Conservation (phyloP, 2,797 vertebrate species). For the Poecile montanus region DNA sequence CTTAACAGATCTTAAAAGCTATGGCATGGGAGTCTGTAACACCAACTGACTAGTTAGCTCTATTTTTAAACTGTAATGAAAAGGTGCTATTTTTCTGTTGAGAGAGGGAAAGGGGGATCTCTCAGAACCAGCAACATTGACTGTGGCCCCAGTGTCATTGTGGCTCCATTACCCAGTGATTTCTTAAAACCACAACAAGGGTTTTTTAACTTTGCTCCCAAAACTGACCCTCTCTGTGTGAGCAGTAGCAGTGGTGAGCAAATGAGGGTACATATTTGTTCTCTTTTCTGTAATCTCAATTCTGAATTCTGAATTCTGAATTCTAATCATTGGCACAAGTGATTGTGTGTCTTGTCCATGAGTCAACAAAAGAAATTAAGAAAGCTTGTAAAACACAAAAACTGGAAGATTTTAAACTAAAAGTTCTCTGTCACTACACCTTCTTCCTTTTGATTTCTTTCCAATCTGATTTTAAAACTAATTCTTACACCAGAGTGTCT, state of each 20-base stretch:
- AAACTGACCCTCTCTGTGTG: background rate
- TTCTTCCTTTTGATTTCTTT: background rate
- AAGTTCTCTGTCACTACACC: background rate
- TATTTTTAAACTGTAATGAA: background rate
- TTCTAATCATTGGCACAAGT: background rate
- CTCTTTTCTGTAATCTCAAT: background rate
- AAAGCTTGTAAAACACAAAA: background rate
- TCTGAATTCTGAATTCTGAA: background rate
- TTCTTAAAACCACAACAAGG: background rate
- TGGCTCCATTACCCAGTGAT: background rate
- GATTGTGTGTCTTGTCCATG: background rate
- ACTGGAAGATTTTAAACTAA: background rate
- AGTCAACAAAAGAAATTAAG: background rate
- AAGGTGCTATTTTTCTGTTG: background rate
- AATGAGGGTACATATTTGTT: background rate
- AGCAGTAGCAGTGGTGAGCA: background rate
- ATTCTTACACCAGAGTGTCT: background rate
- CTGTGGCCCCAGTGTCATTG: background rate
- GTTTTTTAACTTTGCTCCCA: background rate
- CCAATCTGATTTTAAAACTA: background rate
- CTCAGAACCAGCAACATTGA: background rate
- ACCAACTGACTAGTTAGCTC: background rate
- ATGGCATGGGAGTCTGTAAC: background rate
- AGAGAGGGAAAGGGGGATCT: background rate
- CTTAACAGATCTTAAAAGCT: background rate